Evolutionary conservation across 2,888 invertebrate species (phyloP), one percentile per base, ranked within the genome.

Genomic region (Oconnorella tubifera): DNA sequence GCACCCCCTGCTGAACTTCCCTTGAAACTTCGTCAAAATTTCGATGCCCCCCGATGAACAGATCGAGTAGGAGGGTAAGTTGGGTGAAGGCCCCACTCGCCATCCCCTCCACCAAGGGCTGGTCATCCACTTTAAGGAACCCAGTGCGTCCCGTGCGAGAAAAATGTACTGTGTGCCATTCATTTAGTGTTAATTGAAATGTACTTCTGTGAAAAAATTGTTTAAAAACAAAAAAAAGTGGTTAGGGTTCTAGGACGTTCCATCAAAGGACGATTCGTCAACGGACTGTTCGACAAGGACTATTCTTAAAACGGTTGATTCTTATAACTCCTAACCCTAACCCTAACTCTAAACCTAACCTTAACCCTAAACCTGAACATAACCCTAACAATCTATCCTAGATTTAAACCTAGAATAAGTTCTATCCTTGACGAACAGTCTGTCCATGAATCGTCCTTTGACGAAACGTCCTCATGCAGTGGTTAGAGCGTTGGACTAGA

Each of bases 21-120:
- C 76, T 75, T n/a, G 94, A 91, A 66, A 93, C 86, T 67, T 90
- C 88, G 74, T 89, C 88, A 70, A 88, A 86, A 72, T 90, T 89
- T 4, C 92, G 90, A 19, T 93, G 90, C 1, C 96, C 96, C 0
- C 96, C 96, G 63, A 97, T 84, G 83, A 90, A 88, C 72, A 96
- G 85, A 78, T 91, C 91, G 77, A 92, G 89, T 4, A 89, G 88
- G 67, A 96, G 83, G 1, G 91, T 90, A 64, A 97, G 86, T 79
- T 92, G 90, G 19, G 90, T 88, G 76, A 90, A 90, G 1, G 88
- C 87, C 25, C 91, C 92, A 0, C 88, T 88, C 25, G 92, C 90
- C 75, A 87, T 86, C 56, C 90, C 91, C 74, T 87, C 86, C 71
- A 88, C 87, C 2, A 87, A 86, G 2, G 87, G 86, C 66, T 89